Evolutionary conservation across 1,140 invertebrate species (phyloP), one percentile per base, ranked within the genome.

Genomic region (Leptopilina clavipes): DNA sequence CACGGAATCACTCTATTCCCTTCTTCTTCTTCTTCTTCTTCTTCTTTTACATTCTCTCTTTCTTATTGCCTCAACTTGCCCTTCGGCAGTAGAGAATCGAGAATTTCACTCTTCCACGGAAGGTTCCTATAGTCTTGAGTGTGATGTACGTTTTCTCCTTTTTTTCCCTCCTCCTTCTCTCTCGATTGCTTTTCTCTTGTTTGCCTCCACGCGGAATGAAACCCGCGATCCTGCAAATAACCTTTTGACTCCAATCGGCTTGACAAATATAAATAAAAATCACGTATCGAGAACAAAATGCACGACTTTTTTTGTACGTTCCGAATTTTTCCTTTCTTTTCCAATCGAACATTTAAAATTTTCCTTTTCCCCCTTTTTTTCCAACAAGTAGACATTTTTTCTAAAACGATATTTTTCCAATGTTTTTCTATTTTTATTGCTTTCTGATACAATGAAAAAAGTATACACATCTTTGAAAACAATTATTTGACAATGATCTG

Each of bases 1-100:
- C 76, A 73, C 14, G 45, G 59, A 77, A 77, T 77, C 40, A 65
- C 59, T 65, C 59, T 31, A 65, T 73, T 17, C 25, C 22, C 70
- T 72, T 73, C 18, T 40, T 70, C 45, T 17, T 48, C 25, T 45
- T 31, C 70, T 54, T 76, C 52, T 37, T 44, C 25, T 40, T 40
- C 7, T 40, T 40, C 9, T 40, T 40, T 40, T 40, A 40, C 9
- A 6, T 8, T 40, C 37, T 75, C 59, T 22, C 45, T 18, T 43
- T 18, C 40, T 18, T 14, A 52, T 56, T 19, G 8, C 65, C 45
- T 52, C 74, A 48, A 75, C 44, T 37, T 72, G 59, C 45, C 43
- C 59, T 75, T 48, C 56, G 56, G 59, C 45, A 19, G 11, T 0
- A 45, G 56, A 70, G 31, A 17, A 71, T 71, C 44, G 59, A 19